Evolutionary conservation across 2,797 vertebrate species (phyloP).

Genomic region (Balearica regulorum): DNA sequence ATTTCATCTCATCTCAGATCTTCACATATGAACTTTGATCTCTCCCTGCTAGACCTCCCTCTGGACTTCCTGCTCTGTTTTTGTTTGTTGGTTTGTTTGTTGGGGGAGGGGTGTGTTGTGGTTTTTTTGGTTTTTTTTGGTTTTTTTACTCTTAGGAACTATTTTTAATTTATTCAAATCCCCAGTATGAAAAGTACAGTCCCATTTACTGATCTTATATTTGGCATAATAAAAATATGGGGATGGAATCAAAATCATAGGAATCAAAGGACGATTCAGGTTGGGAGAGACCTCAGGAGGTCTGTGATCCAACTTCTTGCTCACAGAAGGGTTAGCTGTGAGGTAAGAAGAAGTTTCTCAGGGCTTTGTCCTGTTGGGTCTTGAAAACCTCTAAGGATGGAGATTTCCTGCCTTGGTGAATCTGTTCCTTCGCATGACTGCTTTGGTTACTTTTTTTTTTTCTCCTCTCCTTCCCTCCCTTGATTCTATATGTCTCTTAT

Average conservation of each 20-base stretch:
- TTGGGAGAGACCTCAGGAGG: not conserved
- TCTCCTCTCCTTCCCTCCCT: rapidly evolving
- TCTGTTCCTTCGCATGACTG: not conserved
- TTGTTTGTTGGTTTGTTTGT: not conserved
- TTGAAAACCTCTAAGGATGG: not conserved
- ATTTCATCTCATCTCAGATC: not conserved
- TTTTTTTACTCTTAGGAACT: not conserved
- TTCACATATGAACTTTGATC: not conserved
- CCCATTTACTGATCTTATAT: not conserved
- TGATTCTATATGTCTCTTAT: not conserved
- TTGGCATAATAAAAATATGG: not conserved
- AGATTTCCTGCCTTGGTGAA: not conserved
- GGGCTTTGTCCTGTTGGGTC: not conserved
- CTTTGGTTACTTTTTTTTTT: not conserved
- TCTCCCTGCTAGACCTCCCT: not conserved
- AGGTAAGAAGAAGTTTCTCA: not conserved
- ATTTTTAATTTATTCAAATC: not conserved
- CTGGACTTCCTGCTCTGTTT: not conserved
- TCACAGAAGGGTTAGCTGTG: not conserved
- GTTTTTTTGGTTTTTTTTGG: no score
- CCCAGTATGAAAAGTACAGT: not conserved
- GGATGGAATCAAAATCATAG: not conserved
- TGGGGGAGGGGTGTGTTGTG: no score
- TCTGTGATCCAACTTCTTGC: not conserved
- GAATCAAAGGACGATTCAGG: not conserved